Evolutionary conservation across 2,797 vertebrate species (phyloP), one percentile per base, ranked within the genome.

Genomic region (Lutjanus campechanus): DNA sequence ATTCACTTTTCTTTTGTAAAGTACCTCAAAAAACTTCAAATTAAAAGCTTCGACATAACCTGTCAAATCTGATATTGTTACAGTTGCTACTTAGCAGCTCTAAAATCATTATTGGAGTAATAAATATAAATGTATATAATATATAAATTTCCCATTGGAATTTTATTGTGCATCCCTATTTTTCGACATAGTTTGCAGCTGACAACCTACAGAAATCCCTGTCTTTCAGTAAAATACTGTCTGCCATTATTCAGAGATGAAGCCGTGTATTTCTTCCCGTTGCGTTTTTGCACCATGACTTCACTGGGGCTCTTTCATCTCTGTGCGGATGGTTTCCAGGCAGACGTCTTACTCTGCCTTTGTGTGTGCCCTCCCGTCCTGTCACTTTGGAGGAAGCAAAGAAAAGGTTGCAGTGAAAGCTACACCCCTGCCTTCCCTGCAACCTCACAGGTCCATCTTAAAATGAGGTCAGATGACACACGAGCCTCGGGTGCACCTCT

Each of bases 391-490:
- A 68, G 80, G 81, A 79, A 85, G 79, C 59, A 68, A 88, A 90
- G 90, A 92, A 95, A 93, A 85, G 89, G 76, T 72, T 69, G 79
- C 81, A 85, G 90, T 91, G 91, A 94, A 95, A 96, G 87, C 69
- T 90, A 94, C 88, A 94, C 94, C 91, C 58, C 80, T 91, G 88
- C 81, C 90, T 93, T 69, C 83, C 70, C 79, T n/a, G 51, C 91
- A 92, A 93, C 91, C 91, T 90, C 84, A 64, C 84, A 61, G 79
- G 82, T 89, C 91, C 77, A 46, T 88, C 83, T 89, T 73, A 87
- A 89, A 94, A 94, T 77, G 85, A 92, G 94, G 93, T 94, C 93
- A 92, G 86, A 81, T 92, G 92, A 94, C 89, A 92, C 88, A 77
- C 8, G 83, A 92, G 89, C 84, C 82, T 58, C 19, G 63, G 87